Evolutionary conservation across 2,888 invertebrate species (phyloP), one percentile per base, ranked within the genome.

Genomic region (Drosophila borborema): DNA sequence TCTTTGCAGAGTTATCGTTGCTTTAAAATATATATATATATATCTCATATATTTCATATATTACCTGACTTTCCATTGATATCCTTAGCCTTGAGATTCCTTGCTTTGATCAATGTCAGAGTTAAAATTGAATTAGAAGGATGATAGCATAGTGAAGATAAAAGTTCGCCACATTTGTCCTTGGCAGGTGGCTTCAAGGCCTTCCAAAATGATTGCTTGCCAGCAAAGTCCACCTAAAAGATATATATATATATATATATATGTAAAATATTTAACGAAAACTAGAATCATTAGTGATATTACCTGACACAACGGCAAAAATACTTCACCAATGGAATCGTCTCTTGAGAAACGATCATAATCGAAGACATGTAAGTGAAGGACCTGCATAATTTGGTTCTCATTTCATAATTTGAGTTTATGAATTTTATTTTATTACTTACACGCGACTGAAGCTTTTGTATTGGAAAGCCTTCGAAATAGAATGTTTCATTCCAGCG

Each of bases 401-500:
- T 54, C n/a, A 40, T 53, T 38, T 31, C 28, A 20, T 6, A 23
- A 9, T 10, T 28, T 9, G 18, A 4, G 2, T 12, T 3, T n/a
- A 20, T 6, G 14, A 20, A 54, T 1, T 5, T 20, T 23, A 10
- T 38, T 9, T 4, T 31, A 9, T 1, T 9, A 9, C 91, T 91
- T 91, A 95, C 98, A 92, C 98, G 95, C 84, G 97, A 97, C 92
- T 98, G 98, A 66, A 98, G 94, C 93, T 98, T 98, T 94, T 98
- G 98, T 85, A 98, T 97, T 28, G 98, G 98, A 91, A 98, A 98
- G 71, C 98, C 98, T 94, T 98, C 98, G 92, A 98, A 98, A 93
- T 98, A 98, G 92, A 98, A 97, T 34, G 98, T 98, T 93, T 98
- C 98, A 93, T 98, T 98, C 98, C 98, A 98, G 82, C 97, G 94